Evolutionary conservation across 2,888 invertebrate genomes (phyloP).

Genomic region (Drosophila cyrtoloma): DNA sequence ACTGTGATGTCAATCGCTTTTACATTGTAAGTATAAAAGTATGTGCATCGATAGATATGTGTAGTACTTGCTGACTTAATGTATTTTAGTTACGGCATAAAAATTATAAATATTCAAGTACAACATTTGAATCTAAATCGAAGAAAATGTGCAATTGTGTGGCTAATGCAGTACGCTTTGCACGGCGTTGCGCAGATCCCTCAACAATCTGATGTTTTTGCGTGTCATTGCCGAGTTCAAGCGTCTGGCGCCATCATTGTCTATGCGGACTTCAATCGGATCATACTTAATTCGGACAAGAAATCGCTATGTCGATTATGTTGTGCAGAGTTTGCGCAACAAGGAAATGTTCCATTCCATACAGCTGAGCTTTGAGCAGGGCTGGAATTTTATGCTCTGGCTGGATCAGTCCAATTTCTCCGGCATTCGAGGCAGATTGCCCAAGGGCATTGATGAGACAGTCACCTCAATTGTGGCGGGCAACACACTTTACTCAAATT

Average conservation of each 20-base stretch:
- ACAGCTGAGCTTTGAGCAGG: conserved; percentile 93
- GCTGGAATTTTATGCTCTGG: conserved; percentile 97
- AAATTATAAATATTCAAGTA: neutral
- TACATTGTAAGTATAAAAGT: conserved; percentile 14
- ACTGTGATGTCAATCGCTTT: conserved; percentile 41
- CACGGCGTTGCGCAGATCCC: conserved; percentile 94
- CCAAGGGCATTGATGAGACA: conserved; percentile 87
- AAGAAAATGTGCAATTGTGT: too few relatives aligned
- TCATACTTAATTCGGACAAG: conserved; percentile 96
- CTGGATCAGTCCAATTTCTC: conserved; percentile 92
- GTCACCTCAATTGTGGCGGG: conserved; percentile 83
- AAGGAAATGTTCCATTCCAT: conserved; percentile 97
- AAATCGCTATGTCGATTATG: conserved; percentile 93
- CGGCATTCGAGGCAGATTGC: conserved; percentile 89
- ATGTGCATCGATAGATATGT: conserved; percentile 2
- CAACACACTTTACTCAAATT: conserved; percentile 78
- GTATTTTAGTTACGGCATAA: neutral
- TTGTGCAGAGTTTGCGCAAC: conserved; percentile 94
- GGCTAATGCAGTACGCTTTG: too few relatives aligned
- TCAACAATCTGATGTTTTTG: conserved; percentile 96
- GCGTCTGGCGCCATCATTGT: conserved; percentile 94
- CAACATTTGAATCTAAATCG: neutral
- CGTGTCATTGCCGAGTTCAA: conserved; percentile 96
- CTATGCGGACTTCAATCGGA: conserved; percentile 96
- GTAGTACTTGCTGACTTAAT: neutral